A percentile compares a stretch with the other conserved stretches of the same genome.
These are phyloP conservation scores for Heliconius eleuchia DNA, from an alignment of 1,140 invertebrate genomes.

Conservation along the genomic window DNA sequence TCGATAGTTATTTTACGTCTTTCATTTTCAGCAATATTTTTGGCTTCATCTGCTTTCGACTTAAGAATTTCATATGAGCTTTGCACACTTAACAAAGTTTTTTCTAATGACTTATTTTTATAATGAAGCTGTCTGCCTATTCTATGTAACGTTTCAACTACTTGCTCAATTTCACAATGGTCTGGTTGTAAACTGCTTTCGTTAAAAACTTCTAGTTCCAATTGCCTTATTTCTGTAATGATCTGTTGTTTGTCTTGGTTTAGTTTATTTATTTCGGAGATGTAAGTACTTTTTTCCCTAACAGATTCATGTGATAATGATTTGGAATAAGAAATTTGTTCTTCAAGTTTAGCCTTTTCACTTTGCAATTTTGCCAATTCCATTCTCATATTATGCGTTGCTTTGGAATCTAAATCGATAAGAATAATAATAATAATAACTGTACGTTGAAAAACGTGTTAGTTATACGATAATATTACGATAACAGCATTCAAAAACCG, in stretches of 20 bases:
- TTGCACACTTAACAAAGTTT: conserved; percentile 62
- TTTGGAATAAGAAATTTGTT: conserved; percentile 54
- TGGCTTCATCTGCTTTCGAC: conserved; percentile 69
- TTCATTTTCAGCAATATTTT: conserved; percentile 66
- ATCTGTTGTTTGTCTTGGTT: conserved; percentile 60
- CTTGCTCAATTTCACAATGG: conserved; percentile 52
- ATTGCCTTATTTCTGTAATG: conserved; percentile 58
- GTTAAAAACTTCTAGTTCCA: conserved; percentile 63
- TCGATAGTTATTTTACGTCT: conserved; percentile 66
- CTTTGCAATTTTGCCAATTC: conserved; percentile 60
- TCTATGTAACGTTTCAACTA: conserved; percentile 54
- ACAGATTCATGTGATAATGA: conserved; percentile 47
- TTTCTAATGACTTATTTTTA: conserved; percentile 54
- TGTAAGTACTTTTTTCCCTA: conserved; percentile 47
- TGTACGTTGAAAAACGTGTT: no score
- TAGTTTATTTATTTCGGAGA: conserved; percentile 49
- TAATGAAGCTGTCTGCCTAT: conserved; percentile 53
- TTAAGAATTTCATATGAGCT: conserved; percentile 67
- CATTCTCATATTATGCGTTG: conserved; percentile 70
- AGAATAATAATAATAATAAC: conserved; percentile 7
- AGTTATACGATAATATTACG: no score
- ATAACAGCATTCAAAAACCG: no score
- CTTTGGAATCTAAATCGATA: conserved; percentile 62
- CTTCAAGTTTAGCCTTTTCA: conserved; percentile 52
- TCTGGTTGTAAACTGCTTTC: conserved; percentile 51